Percentiles rank a stretch among this genome's conserved stretches.
phyloP scores from a whole-genome alignment of 2,113 vertebrate genomes.

The Cichladusa arquata region DNA sequence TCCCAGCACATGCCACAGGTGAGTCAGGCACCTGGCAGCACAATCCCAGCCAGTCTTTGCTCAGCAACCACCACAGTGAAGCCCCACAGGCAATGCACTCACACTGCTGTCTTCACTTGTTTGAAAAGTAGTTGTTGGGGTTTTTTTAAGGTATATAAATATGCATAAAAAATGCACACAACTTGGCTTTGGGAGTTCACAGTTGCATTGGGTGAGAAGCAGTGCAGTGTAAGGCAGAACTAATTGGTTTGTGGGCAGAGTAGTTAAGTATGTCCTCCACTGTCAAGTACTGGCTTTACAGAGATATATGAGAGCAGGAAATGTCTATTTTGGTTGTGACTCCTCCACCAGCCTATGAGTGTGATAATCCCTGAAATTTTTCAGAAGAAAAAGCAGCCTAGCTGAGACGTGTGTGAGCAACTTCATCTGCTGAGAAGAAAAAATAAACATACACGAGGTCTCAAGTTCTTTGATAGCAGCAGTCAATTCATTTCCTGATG shows the following conservation, averaged over 20 bases:
- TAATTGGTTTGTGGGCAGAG: neutral
- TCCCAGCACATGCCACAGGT: neutral
- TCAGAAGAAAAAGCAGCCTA: neutral
- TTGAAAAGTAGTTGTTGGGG: neutral
- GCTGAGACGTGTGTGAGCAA: neutral
- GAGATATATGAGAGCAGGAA: neutral
- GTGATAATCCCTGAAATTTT: neutral
- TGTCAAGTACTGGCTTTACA: neutral
- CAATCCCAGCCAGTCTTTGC: neutral
- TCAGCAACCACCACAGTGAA: neutral
- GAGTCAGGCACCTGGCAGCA: neutral
- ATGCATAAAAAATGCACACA: neutral
- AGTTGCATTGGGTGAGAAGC: neutral
- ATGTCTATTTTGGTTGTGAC: neutral
- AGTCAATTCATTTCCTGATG: neutral
- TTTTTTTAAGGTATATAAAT: neutral
- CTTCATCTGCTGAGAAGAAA: neutral
- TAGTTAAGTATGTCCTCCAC: neutral
- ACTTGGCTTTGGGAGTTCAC: neutral
- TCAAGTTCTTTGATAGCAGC: neutral
- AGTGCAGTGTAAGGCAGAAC: fast-evolving
- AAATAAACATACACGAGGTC: neutral
- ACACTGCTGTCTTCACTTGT: neutral
- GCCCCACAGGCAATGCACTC: neutral
- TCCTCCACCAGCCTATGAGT: neutral